Evolutionary conservation across 1,140 invertebrate species (phyloP).

Genomic region (Nasonia giraulti): DNA sequence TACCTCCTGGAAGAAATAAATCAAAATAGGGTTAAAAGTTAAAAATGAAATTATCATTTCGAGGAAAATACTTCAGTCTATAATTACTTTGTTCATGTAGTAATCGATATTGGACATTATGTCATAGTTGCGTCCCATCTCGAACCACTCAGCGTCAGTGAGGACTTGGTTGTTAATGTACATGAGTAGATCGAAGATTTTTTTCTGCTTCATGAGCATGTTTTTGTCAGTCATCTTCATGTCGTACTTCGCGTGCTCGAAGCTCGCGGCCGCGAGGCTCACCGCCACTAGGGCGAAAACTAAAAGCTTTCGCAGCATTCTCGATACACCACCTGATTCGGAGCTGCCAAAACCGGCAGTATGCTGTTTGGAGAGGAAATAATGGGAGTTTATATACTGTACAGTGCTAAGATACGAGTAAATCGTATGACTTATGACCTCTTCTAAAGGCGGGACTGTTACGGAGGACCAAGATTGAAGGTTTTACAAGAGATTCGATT

Average conservation of each 20-base stretch:
- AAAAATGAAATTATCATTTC: not conserved
- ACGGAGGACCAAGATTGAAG: not conserved
- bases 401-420: not conserved
- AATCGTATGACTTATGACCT: conserved; percentile 42
- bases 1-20: conserved; percentile 54
- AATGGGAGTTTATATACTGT: conserved; percentile 24
- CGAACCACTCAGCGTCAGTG: conserved; percentile 69
- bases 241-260: conserved; percentile 47
- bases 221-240: conserved; percentile 69
- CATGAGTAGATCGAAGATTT: conserved; percentile 78
- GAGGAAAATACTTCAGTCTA: not conserved
- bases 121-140: conserved; percentile 76
- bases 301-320: conserved; percentile 23
- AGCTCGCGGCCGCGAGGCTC: not conserved
- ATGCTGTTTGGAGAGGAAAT: not conserved
- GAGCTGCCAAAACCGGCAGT: conserved; percentile 16
- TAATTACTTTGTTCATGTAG: conserved; percentile 67
- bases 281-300: conserved; percentile 26
- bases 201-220: conserved; percentile 76
- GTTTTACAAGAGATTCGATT: not conserved
- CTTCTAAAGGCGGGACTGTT: not conserved
- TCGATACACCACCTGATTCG: not conserved
- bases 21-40: not conserved
- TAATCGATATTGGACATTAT: conserved; percentile 73
- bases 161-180: conserved; percentile 77